A percentile compares a stretch with the other conserved stretches of the same genome.
Evolutionary conservation across 2,888 invertebrate genomes (phyloP).

Genomic region (Sesia bembeciformis): DNA sequence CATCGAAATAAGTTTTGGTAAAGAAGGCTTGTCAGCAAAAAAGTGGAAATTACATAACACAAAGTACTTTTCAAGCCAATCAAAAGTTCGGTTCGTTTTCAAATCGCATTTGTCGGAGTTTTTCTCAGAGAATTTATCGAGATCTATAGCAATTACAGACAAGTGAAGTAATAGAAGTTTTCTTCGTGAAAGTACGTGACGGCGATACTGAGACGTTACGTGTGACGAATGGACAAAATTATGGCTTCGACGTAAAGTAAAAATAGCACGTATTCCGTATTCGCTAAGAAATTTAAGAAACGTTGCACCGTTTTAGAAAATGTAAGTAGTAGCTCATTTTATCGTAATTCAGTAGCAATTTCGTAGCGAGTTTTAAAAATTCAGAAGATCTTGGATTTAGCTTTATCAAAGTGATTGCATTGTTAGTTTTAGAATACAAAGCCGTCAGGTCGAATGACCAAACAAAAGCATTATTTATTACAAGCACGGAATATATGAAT

Average conservation of each 20-base stretch:
- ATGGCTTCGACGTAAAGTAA: conserved; percentile 2
- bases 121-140: not conserved
- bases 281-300: conserved; percentile 21
- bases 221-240: conserved; percentile 55
- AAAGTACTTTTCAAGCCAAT: conserved; percentile 13
- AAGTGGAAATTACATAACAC: conserved; percentile 14
- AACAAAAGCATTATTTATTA: no score
- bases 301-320: conserved; percentile 46
- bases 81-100: conserved; percentile 8
- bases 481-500: no score
- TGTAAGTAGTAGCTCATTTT: conserved; percentile 6
- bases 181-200: conserved; percentile 47
- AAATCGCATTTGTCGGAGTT: not conserved
- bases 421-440: no score
- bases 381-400: no score
- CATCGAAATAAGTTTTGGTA: not conserved
- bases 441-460: no score
- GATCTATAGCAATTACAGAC: conserved; percentile 42
- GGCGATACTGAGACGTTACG: conserved; percentile 48
- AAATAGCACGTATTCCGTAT: not conserved
- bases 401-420: no score
- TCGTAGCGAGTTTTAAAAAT: no score
- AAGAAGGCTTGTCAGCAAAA: not conserved
- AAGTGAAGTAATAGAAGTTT: conserved; percentile 52
- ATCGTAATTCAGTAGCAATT: no score